A percentile compares a stretch with the other conserved stretches of the same genome.
These are phyloP conservation scores for Arnoldichthys spilopterus DNA, from an alignment of 2,797 vertebrate genomes.

Conservation along the genomic window DNA sequence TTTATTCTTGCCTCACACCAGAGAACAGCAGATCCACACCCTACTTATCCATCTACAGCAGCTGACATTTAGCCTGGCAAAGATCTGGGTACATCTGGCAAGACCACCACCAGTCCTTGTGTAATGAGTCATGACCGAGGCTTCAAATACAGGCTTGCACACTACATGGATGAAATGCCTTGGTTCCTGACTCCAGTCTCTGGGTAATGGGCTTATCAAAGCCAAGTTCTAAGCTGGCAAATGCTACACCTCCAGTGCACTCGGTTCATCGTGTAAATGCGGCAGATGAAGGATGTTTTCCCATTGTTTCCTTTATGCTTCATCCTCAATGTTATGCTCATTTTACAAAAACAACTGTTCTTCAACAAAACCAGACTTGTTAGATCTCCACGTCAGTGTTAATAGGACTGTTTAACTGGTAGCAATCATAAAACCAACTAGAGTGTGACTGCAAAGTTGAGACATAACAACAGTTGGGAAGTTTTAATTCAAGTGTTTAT, in stretches of 20 bases:
- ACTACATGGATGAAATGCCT: conserved; percentile 7
- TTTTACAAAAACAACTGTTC: conserved; percentile 33
- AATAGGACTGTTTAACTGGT: conserved; percentile 24
- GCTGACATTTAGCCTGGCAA: conserved; percentile 37
- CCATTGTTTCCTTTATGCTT: conserved; percentile 30
- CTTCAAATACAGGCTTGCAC: conserved; percentile 28
- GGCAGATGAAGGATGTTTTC: conserved; percentile 33
- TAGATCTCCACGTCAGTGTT: conserved; percentile 23
- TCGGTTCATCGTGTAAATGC: conserved; percentile 12
- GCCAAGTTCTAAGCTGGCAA: conserved; percentile 18
- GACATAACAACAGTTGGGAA: conserved; percentile 38
- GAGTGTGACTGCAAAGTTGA: conserved; percentile 24
- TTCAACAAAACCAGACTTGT: conserved; percentile 15
- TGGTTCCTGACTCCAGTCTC: conserved; percentile 21
- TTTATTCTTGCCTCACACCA: conserved; percentile 22
- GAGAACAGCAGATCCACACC: conserved; percentile 31
- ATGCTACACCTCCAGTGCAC: conserved; percentile 8
- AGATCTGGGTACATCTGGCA: conserved; percentile 17
- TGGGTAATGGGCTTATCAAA: not conserved
- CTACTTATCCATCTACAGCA: conserved; percentile 27
- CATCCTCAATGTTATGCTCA: conserved; percentile 7
- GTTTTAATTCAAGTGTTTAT: conserved; percentile 36
- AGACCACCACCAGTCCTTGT: conserved; percentile 16
- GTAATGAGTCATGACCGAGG: conserved; percentile 37
- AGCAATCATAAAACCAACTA: conserved; percentile 39